These are phyloP conservation scores for Leucosticte australis DNA, from an alignment of 2,113 vertebrate genomes.

Conservation along the genomic window DNA sequence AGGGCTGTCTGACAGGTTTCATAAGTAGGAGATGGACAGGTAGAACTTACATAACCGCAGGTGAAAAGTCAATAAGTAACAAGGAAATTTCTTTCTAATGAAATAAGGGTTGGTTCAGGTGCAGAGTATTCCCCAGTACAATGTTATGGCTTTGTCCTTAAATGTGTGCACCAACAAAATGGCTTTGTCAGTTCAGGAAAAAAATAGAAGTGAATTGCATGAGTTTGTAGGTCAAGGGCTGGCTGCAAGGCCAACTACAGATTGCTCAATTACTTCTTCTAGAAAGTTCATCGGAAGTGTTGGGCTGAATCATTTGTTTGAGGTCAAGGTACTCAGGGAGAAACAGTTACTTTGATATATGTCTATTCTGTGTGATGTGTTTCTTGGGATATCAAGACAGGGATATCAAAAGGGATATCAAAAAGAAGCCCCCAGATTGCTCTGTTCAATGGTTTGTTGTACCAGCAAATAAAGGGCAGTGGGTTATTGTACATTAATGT, in stretches of 20 bases:
- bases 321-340: background rate
- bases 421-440: background rate
- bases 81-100: background rate
- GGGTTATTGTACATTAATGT: background rate
- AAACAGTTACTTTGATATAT: background rate
- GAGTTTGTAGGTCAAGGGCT: background rate
- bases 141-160: background rate
- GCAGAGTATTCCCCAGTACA: background rate
- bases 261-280: conserved; percentile 16
- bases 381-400: background rate
- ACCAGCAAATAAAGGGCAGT: background rate
- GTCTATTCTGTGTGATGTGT: background rate
- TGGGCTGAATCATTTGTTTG: background rate
- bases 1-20: background rate
- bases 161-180: background rate
- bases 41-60: background rate
- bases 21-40: background rate
- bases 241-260: background rate
- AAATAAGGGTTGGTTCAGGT: background rate
- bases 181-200: background rate
- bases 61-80: background rate
- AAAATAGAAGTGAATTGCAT: background rate
- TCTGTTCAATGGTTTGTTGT: background rate
- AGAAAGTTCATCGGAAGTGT: background rate
- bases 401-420: too few species aligned